Base-by-base conservation (phyloP, 2,797 vertebrate genomes). In the Urophycis tenuis region DNA sequence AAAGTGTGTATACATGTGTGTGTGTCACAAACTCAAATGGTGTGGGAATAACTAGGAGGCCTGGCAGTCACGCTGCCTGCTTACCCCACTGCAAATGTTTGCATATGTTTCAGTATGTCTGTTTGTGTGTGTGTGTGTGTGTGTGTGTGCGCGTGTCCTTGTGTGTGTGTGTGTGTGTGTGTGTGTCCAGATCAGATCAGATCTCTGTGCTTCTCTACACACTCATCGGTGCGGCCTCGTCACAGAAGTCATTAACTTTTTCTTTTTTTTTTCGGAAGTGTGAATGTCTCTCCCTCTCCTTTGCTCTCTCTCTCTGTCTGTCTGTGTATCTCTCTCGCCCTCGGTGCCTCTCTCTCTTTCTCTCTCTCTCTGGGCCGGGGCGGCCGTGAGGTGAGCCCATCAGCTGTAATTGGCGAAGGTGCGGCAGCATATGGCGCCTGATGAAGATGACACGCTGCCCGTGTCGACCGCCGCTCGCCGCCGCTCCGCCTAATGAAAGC, bases 401-500 rank as follows among this genome's bases (percentile, higher is more conserved):
- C 75, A 41, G 74, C 78, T 80, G 77, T 78, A 76, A 80, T 82
- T 80, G 78, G 29, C 69, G 30, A 45, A 72, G 71, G 78, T 72
- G 73, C 6, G 19, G 76, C 33, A 79, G 36, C 9, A 34, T 79
- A 67, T 73, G 77, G 74, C n/a, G 34, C 49, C 69, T 81, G 73
- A 78, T 77, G n/a, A 74, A 64, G 39, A 60, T 75, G 75, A 79
- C 74, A 72, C 74, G 64, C 53, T 74, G 45, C 74, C 76, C 35
- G 74, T 71, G 41, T 25, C 10, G 64, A 15, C 3, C 25, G 1
- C 25, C 35, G 64, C 69, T 33, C 33, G 70, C 71, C 69, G 78
- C 30, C 35, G 39, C 73, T 78, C 74, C 41, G 29, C 41, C 22
- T 17, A 60, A 72, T 30, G 41, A n/a, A 74, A 1, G 11, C n/a